Base-by-base conservation (phyloP, 35 echinoderm and acorn worm genomes). In the Ophiothrix spiculata region DNA sequence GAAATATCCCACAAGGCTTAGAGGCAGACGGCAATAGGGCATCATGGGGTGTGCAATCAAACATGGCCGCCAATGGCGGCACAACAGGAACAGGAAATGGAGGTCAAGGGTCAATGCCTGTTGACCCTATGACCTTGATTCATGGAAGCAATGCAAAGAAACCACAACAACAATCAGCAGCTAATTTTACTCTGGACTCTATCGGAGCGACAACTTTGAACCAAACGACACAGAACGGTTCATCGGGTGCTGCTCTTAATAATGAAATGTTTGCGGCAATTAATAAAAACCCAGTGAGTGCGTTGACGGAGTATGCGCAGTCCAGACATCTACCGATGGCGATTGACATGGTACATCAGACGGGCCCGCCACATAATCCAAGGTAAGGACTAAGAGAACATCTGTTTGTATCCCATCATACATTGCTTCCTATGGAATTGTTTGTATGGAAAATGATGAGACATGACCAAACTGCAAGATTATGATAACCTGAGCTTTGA, bases 211-310 rank as follows among this genome's bases (percentile, higher is more conserved):
- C 60, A 4, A 69, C 60, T 6, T 2, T 69, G 1, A 69, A 69
- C 25, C 76, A 15, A 36, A n/a, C n/a, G n/a, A n/a, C 42, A 14
- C 42, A 37, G 32, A 84, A 36, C 23, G n/a, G n/a, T n/a, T n/a
- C n/a, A n/a, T n/a, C n/a, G n/a, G 84, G 84, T 76, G 46, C 77
- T 35, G 33, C 81, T 10, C 56, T 94, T 38, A 90, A 75, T 49
- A 94, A 81, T 12, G 92, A 94, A 46, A 83, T 84, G 77, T 90
- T 94, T 80, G 92, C 83, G 39, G 63, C 90, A 16, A 89, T 94
- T 40, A 94, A 99, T 54, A 99, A 99, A 83, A 99, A 99, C 64
- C 96, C 96, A n/a, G 91, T 99, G 35, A 99, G 96, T 74, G 96
- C 96, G 6, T 79, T 99, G 75, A 99, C 90, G 74, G 95, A 99